Evolutionary conservation across 2,113 vertebrate genomes (phyloP), one percentile per base, ranked within the genome.

Genomic region (Hystrix cristata): DNA sequence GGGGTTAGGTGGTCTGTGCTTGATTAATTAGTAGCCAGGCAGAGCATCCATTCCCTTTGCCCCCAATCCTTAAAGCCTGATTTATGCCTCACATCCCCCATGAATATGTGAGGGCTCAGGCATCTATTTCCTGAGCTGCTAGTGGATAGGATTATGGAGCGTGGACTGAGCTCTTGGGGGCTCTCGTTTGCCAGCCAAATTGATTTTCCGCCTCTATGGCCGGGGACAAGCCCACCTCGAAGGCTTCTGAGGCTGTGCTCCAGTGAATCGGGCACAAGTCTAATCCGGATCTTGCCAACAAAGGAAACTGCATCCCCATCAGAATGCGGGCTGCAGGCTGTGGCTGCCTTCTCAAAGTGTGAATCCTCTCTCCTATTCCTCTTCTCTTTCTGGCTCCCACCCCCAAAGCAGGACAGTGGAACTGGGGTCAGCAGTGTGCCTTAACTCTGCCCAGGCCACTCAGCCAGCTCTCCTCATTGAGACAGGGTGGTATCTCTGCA

Each of bases 1-100:
- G 87, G 13, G n/a, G 86, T 83, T 92, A 98, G 97, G 96, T 98
- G 92, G 88, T 96, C 89, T 85, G 91, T 95, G 88, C 95, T 97
- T 97, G 96, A 97, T 97, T 98, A 98, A 98, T 98, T 98, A 96
- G 69, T 92, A 95, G 25, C 43, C 95, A 82, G 71, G 2, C 69
- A 46, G 1, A 83, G 90, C 95, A 96, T 83, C 88, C 74, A 78
- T 80, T 95, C 97, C 90, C 91, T 96, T 97, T 14, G 95, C 64
- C 82, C 67, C 95, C 81, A 95, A 53, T 78, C 97, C 96, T 62
- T 97, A 98, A 98, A 95, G 72, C 25, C 62, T 97, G 86, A 90
- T 95, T 98, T 78, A 5, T 93, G 48, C 96, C 95, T 97, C 93
- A 81, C 90, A 87, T 2, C 91, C 90, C 67, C 98, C 96, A 96